Evolutionary conservation across 1,140 invertebrate species (phyloP).

Genomic region (Eufriesea mexicana): DNA sequence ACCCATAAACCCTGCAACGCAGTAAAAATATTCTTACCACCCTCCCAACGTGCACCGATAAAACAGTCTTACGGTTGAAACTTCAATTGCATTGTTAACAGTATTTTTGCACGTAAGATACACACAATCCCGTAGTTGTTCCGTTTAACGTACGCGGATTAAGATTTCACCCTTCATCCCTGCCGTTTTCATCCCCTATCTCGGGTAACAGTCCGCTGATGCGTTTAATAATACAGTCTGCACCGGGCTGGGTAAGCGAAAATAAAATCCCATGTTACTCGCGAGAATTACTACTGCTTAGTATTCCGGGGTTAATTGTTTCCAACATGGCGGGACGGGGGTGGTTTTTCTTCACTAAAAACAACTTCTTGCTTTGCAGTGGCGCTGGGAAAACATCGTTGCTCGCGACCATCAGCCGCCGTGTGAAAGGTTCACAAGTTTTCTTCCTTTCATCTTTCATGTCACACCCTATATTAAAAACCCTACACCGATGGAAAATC

Average conservation of each 20-base stretch:
- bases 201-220: background rate
- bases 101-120: background rate
- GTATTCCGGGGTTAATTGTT: slow-evolving; percentile 46
- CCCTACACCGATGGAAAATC: too few relatives aligned
- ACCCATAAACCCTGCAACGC: too few relatives aligned
- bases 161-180: background rate
- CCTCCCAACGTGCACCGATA: too few relatives aligned
- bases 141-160: background rate
- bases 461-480: background rate
- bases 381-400: slow-evolving; percentile 89
- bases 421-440: slow-evolving; percentile 82
- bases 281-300: slow-evolving; percentile 19
- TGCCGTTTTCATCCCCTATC: too few relatives aligned
- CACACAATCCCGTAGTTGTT: too few relatives aligned
- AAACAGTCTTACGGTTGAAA: too few relatives aligned
- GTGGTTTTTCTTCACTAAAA: background rate
- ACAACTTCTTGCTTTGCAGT: slow-evolving; percentile 78
- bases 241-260: background rate
- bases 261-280: slow-evolving; percentile 14
- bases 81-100: too few relatives aligned
- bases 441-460: background rate
- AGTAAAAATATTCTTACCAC: too few relatives aligned
- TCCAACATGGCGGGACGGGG: background rate
- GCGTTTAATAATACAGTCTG: slow-evolving; percentile 34
- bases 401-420: slow-evolving; percentile 86